A percentile compares a stretch with the other conserved stretches of the same genome.
phyloP scores from a whole-genome alignment of 1,140 invertebrate species.

The Neodiprion pinetum region DNA sequence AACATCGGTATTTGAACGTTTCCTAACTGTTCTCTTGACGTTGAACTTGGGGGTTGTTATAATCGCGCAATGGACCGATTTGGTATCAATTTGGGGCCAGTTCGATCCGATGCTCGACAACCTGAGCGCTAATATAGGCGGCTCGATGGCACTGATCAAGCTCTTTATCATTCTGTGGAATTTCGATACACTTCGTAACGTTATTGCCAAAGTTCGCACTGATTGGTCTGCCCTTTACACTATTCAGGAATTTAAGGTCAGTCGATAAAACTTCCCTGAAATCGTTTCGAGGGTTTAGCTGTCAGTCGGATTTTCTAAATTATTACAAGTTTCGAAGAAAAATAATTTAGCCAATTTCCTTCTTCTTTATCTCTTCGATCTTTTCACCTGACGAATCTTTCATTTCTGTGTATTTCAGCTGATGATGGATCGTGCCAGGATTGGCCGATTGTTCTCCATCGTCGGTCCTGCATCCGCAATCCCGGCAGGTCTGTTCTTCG shows the following conservation, averaged over 20 bases:
- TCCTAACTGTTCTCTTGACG: neutral
- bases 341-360: no score
- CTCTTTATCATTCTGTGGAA: neutral
- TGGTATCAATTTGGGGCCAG: neutral
- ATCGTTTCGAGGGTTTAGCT: no score
- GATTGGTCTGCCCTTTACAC: neutral
- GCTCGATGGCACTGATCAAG: neutral
- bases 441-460: neutral
- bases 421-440: neutral
- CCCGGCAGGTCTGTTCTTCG: neutral
- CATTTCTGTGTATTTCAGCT: neutral
- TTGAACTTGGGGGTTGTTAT: neutral
- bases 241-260: neutral
- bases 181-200: neutral
- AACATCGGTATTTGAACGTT: neutral
- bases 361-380: no score
- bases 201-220: neutral
- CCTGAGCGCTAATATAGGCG: neutral
- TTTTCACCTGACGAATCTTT: neutral
- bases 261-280: neutral
- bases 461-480: neutral
- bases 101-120: neutral
- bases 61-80: neutral
- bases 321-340: no score
- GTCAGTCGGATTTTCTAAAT: no score